phyloP scores from a whole-genome alignment of 1,140 invertebrate species.

The Drosophila saltans region DNA sequence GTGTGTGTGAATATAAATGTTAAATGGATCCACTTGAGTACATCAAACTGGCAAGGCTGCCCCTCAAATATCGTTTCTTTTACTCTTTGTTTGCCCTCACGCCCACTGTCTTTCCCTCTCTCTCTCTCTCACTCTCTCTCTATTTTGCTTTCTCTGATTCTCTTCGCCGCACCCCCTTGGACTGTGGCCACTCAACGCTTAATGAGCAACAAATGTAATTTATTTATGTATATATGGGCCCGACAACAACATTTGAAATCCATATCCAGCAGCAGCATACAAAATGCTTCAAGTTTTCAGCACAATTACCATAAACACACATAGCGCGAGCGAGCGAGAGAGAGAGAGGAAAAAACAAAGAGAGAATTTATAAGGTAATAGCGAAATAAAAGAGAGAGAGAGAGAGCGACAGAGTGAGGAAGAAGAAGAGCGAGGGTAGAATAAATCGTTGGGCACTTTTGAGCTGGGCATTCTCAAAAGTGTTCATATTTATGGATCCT shows the following conservation, averaged over 20 bases:
- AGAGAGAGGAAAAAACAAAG: slow-evolving; percentile 4
- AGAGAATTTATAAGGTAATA: background rate
- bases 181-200: slow-evolving; percentile 77
- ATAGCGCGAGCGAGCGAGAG: slow-evolving; percentile 27
- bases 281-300: slow-evolving; percentile 81
- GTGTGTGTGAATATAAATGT: slow-evolving; percentile 3
- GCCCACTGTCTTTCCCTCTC: background rate
- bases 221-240: slow-evolving; percentile 42
- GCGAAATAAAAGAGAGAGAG: slow-evolving; percentile 16
- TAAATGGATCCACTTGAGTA: slow-evolving; percentile 31
- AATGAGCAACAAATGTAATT: slow-evolving; percentile 81
- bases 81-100: background rate
- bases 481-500: slow-evolving; percentile 82
- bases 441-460: slow-evolving; percentile 76
- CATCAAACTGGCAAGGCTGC: slow-evolving; percentile 18
- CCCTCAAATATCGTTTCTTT: background rate
- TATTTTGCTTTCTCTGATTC: too few relatives aligned
- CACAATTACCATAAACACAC: slow-evolving; percentile 79
- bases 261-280: slow-evolving; percentile 46
- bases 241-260: slow-evolving; percentile 50
- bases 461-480: slow-evolving; percentile 66
- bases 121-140: slow-evolving; percentile 18
- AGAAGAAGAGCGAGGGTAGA: slow-evolving; percentile 28
- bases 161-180: slow-evolving; percentile 12
- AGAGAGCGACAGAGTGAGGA: slow-evolving; percentile 6